A percentile compares a stretch with the other conserved stretches of the same genome.
Evolutionary conservation across 2,113 vertebrate genomes (phyloP).

Genomic region (Sturnira hondurensis): DNA sequence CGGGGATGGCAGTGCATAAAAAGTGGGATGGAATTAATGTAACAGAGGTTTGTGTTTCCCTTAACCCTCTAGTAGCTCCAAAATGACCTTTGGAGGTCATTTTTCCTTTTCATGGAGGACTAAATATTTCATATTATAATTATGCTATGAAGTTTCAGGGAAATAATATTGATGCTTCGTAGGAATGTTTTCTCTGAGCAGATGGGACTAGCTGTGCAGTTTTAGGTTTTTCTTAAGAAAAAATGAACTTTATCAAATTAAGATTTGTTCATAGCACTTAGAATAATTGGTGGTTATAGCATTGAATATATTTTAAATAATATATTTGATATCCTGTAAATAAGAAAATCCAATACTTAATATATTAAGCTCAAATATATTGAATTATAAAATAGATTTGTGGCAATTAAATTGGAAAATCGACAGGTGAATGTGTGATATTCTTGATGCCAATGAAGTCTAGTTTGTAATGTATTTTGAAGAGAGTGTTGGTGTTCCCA

Average conservation of each 20-base stretch:
- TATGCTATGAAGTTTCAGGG: neutral
- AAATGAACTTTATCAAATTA: neutral
- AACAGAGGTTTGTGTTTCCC: neutral
- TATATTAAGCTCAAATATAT: neutral
- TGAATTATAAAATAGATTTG: neutral
- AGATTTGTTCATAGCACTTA: neutral
- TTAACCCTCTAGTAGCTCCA: neutral
- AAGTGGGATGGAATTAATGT: neutral
- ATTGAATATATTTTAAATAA: conserved; percentile 5
- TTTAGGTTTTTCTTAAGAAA: neutral
- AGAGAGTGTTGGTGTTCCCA: neutral
- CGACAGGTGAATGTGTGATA: neutral
- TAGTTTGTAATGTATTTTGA: neutral
- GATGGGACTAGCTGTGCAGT: neutral
- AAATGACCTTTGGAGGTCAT: neutral
- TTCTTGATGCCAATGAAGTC: neutral
- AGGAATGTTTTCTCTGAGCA: neutral
- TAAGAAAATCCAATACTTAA: neutral
- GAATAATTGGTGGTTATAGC: neutral
- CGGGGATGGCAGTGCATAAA: neutral
- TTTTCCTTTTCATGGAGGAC: neutral
- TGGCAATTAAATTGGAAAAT: neutral
- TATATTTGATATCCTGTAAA: neutral
- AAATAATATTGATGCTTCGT: neutral
- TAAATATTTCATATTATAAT: neutral